A percentile compares a stretch with the other conserved stretches of the same genome.
phyloP scores from a whole-genome alignment of 1,140 invertebrate species.

The Pachypsylla venusta region DNA sequence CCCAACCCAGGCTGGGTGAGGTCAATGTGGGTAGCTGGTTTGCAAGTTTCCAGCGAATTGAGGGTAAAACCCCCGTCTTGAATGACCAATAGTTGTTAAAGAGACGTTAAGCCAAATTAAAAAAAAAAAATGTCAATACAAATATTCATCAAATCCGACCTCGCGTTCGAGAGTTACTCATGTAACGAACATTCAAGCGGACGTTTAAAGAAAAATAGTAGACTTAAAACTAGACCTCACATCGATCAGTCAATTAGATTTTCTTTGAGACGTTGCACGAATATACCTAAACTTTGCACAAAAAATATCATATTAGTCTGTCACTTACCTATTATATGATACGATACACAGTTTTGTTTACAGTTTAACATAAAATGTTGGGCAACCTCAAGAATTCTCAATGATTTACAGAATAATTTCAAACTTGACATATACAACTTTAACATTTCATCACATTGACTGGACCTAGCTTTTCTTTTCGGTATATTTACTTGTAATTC shows the following conservation, averaged over 20 bases:
- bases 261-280: too few species aligned
- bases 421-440: not conserved
- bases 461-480: too few species aligned
- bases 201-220: not conserved
- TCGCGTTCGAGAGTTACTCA: not conserved
- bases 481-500: not conserved
- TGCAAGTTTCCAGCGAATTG: too few species aligned
- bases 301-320: not conserved
- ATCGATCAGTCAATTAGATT: not conserved
- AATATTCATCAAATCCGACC: not conserved
- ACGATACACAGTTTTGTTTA: not conserved
- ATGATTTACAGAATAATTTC: conserved; percentile 1
- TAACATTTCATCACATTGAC: not conserved
- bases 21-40: too few species aligned
- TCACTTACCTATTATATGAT: not conserved
- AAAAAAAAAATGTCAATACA: too few species aligned
- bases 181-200: not conserved
- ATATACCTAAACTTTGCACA: too few species aligned
- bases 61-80: too few species aligned
- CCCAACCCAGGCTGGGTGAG: too few species aligned
- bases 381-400: not conserved
- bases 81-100: too few species aligned
- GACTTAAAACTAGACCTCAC: not conserved
- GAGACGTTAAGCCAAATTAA: too few species aligned
- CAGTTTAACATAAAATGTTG: not conserved